Percentiles rank a stretch among this genome's conserved stretches.
Evolutionary conservation across 2,888 invertebrate genomes (phyloP).

Genomic region (Orthosia gothica): DNA sequence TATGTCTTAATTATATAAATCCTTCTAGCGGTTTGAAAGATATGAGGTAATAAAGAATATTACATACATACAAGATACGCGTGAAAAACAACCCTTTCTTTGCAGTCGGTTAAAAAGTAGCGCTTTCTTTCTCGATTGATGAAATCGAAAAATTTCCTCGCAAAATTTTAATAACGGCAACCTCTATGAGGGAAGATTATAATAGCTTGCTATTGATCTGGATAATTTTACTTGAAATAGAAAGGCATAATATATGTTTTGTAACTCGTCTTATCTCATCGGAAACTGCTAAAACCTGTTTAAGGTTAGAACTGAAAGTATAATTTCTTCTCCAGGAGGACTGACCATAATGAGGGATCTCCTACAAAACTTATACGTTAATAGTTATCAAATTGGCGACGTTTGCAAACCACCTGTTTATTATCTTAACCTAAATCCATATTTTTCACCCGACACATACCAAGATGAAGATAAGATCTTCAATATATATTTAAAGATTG

Average conservation of each 20-base stretch:
- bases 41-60: no score
- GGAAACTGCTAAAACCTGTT: background rate
- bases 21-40: no score
- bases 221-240: no score
- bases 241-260: no score
- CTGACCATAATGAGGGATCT: background rate
- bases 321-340: no score
- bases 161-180: background rate
- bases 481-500: conserved; percentile 22
- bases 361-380: background rate
- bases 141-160: background rate
- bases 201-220: background rate
- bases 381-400: conserved; percentile 3
- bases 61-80: no score
- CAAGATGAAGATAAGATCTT: conserved; percentile 30
- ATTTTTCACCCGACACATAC: conserved; percentile 4
- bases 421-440: conserved; percentile 4
- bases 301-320: no score
- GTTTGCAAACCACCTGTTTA: background rate
- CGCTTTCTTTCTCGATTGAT: background rate
- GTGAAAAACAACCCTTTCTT: no score
- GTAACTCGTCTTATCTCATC: no score
- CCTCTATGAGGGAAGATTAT: background rate
- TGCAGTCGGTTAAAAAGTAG: no score
- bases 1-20: no score